Conservation (phyloP, 37 sponge, comb jelly and placozoan genomes). For the Ephydatia muelleri region DNA sequence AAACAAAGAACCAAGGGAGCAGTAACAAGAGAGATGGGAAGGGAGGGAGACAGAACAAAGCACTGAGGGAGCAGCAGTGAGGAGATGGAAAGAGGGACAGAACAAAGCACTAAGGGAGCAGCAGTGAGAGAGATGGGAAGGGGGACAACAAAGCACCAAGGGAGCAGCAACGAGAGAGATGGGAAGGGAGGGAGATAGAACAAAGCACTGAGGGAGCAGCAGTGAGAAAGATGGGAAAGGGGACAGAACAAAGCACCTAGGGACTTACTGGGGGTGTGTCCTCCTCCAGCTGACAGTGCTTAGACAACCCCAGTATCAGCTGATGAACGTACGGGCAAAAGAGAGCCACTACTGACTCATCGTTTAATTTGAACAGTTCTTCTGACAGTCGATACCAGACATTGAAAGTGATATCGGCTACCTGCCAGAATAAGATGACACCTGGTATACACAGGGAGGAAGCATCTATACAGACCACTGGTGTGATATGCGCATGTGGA, state of each 20-base stretch:
- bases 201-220: no score
- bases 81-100: not conserved
- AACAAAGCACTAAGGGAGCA: no score
- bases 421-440: constrained; percentile 6
- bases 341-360: constrained; percentile 6
- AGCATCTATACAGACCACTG: not conserved
- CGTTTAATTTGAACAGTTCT: constrained; percentile 44
- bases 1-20: no score
- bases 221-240: not conserved
- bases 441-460: not conserved
- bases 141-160: no score
- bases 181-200: not conserved
- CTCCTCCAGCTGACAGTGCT: constrained; percentile 84
- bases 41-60: no score
- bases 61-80: no score
- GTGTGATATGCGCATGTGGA: not conserved
- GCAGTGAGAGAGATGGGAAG: not conserved
- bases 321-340: constrained; percentile 63
- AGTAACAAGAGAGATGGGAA: not conserved
- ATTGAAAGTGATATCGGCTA: constrained; percentile 83
- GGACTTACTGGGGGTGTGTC: constrained; percentile 44
- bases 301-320: constrained; percentile 55
- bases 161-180: not conserved
- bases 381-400: constrained; percentile 87
- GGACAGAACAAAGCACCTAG: not conserved